Percentiles rank a stretch among this genome's conserved stretches.
Evolutionary conservation across 2,888 invertebrate species (phyloP).

Genomic region (Neoitamus cyanurus): DNA sequence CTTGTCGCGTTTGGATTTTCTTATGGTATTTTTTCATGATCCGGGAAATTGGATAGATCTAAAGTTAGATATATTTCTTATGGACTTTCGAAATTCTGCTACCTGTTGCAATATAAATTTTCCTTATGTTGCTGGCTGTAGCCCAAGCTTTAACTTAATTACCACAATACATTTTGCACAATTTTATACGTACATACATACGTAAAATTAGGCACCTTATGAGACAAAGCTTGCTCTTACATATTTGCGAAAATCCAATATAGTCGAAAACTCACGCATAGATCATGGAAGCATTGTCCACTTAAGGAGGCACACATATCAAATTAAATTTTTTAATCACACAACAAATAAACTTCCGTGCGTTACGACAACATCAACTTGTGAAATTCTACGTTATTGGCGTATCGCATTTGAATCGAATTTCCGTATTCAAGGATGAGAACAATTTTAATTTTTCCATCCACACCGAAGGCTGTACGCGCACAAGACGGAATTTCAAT

Average conservation of each 20-base stretch:
- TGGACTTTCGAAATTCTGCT: not conserved
- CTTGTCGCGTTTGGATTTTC: not conserved
- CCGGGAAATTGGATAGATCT: not conserved
- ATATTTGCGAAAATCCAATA: no score
- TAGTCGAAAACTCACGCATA: not conserved
- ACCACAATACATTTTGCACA: no score
- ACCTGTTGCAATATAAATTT: not conserved
- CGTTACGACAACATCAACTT: not conserved
- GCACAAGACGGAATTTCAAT: not conserved
- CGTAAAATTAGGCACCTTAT: no score
- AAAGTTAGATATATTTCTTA: not conserved
- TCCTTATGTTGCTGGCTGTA: no score
- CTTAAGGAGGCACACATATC: not conserved
- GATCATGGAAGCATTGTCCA: not conserved
- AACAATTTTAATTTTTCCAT: not conserved
- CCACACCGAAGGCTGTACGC: not conserved
- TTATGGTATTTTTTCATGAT: not conserved
- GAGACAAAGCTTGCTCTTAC: no score
- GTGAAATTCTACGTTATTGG: not conserved
- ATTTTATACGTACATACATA: no score
- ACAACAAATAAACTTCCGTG: not conserved
- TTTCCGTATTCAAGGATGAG: not conserved
- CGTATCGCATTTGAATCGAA: not conserved
- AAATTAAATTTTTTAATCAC: not conserved
- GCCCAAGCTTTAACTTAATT: no score